A percentile compares a stretch with the other conserved stretches of the same genome.
These are phyloP conservation scores for Bombus consobrinus DNA, from an alignment of 1,140 invertebrate species.

Conservation along the genomic window DNA sequence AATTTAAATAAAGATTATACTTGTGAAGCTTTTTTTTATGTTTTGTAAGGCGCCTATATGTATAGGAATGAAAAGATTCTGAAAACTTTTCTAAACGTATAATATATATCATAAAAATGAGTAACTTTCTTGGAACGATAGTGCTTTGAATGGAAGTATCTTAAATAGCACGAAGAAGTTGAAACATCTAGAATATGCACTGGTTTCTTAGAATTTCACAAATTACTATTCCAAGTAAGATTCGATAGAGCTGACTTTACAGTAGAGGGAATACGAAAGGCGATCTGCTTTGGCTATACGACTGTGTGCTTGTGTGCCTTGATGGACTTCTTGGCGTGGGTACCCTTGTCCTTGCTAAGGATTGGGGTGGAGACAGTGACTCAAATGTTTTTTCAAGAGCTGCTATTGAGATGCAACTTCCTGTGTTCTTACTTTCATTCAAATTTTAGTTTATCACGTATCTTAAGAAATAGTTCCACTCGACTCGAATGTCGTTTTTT, in stretches of 20 bases:
- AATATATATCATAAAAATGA: too few relatives aligned
- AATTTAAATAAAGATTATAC: too few relatives aligned
- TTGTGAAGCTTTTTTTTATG: too few relatives aligned
- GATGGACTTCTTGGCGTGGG: conserved; percentile 20
- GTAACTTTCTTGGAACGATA: too few relatives aligned
- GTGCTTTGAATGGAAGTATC: too few relatives aligned
- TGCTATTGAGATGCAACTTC: neutral
- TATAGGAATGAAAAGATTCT: too few relatives aligned
- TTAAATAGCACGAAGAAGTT: too few relatives aligned
- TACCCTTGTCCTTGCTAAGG: conserved; percentile 26
- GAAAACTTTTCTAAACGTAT: too few relatives aligned
- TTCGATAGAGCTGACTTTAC: neutral
- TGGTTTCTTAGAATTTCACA: too few relatives aligned
- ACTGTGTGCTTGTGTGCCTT: neutral
- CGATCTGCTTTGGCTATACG: neutral
- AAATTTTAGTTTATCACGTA: neutral
- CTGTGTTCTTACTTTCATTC: neutral
- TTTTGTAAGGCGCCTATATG: too few relatives aligned
- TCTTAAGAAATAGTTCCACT: neutral
- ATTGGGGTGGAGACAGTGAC: conserved; percentile 21
- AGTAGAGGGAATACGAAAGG: neutral
- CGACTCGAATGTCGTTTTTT: neutral
- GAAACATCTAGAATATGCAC: too few relatives aligned
- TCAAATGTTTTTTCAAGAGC: conserved; percentile 5
- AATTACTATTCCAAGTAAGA: neutral